These are phyloP conservation scores for Sebastes flavidus DNA, from an alignment of 2,797 vertebrate genomes.

Conservation along the genomic window DNA sequence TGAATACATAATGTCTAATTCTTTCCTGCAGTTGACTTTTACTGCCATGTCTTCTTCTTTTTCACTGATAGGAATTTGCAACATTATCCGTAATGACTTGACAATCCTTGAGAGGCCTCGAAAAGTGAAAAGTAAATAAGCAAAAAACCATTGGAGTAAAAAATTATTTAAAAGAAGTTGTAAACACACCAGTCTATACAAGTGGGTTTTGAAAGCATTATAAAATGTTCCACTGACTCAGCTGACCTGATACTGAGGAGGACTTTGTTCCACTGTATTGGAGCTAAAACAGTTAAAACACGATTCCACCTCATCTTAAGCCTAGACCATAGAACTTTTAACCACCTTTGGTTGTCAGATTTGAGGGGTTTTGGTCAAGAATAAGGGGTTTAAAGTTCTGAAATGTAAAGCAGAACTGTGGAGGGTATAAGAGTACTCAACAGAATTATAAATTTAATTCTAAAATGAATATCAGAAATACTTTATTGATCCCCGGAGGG, in stretches of 20 bases:
- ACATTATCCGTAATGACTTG: background rate
- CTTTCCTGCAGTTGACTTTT: background rate
- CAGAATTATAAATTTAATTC: background rate
- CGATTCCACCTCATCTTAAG: background rate
- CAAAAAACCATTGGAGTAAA: background rate
- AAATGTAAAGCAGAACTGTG: background rate
- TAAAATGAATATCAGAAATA: background rate
- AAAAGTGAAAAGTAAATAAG: background rate
- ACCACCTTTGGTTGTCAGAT: background rate
- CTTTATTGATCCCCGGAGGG: no score
- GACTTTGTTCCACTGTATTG: background rate
- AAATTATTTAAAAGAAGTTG: background rate
- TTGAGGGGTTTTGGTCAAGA: background rate
- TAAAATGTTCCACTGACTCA: background rate
- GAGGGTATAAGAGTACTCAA: background rate
- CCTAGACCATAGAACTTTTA: background rate
- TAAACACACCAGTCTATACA: background rate
- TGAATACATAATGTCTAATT: background rate
- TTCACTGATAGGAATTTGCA: background rate
- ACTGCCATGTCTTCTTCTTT: background rate
- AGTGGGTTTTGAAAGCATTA: background rate
- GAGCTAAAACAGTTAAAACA: background rate
- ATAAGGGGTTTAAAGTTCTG: background rate
- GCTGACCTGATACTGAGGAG: background rate
- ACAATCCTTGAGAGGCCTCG: background rate